Evolutionary conservation across 2,797 vertebrate species (phyloP).

Genomic region (Myoxocephalus aenaeus): DNA sequence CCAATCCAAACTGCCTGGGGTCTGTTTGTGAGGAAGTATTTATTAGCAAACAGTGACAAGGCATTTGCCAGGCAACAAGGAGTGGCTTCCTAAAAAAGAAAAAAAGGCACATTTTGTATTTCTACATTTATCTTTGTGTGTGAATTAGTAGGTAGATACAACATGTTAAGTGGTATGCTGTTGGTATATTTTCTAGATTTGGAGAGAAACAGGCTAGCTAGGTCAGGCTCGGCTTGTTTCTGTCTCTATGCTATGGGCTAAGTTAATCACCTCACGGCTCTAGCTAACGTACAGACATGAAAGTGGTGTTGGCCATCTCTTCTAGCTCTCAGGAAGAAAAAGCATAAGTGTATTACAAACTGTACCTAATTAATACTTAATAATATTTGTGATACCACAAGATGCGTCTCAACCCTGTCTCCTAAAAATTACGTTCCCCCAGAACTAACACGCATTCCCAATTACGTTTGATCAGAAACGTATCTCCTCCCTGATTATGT

Average conservation of each 20-base stretch:
- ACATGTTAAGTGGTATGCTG: not conserved
- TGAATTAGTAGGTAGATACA: too few species aligned
- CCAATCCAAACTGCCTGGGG: not conserved
- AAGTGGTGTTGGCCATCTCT: not conserved
- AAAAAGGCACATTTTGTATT: not conserved
- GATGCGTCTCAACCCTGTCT: not conserved
- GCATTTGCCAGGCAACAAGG: not conserved
- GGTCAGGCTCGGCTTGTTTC: not conserved
- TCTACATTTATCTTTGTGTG: not conserved
- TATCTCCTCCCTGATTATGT: too few species aligned
- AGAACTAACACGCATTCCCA: too few species aligned
- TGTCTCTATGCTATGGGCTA: slow-evolving; percentile 8
- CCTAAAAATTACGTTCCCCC: too few species aligned
- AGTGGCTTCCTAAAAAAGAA: not conserved
- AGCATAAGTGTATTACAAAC: not conserved
- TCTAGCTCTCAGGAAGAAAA: not conserved
- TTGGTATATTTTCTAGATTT: not conserved
- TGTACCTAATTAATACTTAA: not conserved
- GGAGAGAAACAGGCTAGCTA: not conserved
- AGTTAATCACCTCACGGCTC: not conserved
- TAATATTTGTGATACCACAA: not conserved
- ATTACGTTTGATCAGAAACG: too few species aligned
- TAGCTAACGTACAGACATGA: not conserved
- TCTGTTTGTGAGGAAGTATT: not conserved
- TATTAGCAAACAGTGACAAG: not conserved